Evolutionary conservation across 2,888 invertebrate genomes (phyloP), one percentile per base, ranked within the genome.

Genomic region (Oligia fasciuncula): DNA sequence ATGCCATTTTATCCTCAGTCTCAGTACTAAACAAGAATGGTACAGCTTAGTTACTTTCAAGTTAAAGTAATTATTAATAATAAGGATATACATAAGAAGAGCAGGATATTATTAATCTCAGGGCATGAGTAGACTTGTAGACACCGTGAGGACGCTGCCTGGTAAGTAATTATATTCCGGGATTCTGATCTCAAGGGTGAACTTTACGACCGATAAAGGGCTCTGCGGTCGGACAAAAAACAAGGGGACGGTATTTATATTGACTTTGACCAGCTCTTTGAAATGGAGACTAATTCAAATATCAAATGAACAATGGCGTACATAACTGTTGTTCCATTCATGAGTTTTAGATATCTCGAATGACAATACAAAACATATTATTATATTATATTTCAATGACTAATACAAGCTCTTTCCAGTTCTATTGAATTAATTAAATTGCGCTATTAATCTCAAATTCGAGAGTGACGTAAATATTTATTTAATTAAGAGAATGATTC

Each of bases 151-250:
- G 93, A 94, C 93, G 93, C 88, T 40, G 40, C 40, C 40, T 90
- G 90, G 91, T 87, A 87, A 91, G 93, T 95, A 95, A 96, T 96
- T 95, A 95, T 95, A 96, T 95, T 95, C 94, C 93, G 83, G 88
- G 87, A 88, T 90, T 73, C 84, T 72, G 79, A 79, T 76, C 81
- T 88, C 86, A 71, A 86, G 91, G 92, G 91, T 79, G 91, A 90
- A 87, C 83, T 90, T 93, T 92, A 93, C 91, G 87, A 89, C 88
- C 81, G 85, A 89, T 85, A 88, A 85, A 85, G 83, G 86, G 88
- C 85, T 69, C 85, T 90, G 90, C 87, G 92, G 91, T 89, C 90
- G 89, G 88, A 89, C 85, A 91, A 92, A 93, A 91, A 91, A 91
- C 68, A 91, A 92, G 92, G 92, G 92, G 89, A 81, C 68, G 71